Evolutionary conservation across 1,140 invertebrate genomes (phyloP).

Genomic region (Linepithema humile): DNA sequence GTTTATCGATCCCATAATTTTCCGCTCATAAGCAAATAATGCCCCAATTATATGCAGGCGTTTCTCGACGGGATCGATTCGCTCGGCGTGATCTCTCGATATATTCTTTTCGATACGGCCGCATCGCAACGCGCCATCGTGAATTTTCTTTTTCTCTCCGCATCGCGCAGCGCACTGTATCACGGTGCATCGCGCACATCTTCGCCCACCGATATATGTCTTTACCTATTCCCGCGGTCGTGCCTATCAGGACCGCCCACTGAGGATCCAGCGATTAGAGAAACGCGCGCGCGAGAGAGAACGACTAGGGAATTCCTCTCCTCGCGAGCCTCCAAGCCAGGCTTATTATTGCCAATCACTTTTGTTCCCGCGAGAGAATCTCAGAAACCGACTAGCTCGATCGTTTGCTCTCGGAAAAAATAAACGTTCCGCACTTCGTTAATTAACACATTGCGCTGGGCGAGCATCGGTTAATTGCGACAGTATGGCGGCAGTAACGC

Average conservation of each 20-base stretch:
- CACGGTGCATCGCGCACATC: neutral
- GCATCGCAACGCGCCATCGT: neutral
- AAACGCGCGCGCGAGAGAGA: neutral
- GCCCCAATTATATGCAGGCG: neutral
- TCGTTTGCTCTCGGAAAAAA: neutral
- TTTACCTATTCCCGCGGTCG: constrained; percentile 18
- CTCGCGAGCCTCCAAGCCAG: neutral
- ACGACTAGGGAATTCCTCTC: constrained; percentile 24
- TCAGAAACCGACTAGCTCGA: neutral
- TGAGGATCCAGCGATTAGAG: constrained; percentile 32
- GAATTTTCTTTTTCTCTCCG: constrained; percentile 21
- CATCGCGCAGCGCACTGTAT: neutral
- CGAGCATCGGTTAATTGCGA: neutral
- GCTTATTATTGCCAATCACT: constrained; percentile 29
- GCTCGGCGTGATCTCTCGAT: neutral
- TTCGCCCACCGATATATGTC: constrained; percentile 17
- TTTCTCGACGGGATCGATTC: constrained; percentile 1
- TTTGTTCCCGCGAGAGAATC: constrained; percentile 5
- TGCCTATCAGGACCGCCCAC: constrained; percentile 46
- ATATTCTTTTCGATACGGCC: neutral
- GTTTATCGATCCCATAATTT: neutral
- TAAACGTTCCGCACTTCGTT: neutral
- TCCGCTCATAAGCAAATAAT: neutral
- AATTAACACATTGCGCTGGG: neutral
- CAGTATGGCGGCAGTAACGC: neutral